Conservation (phyloP, 1,140 invertebrate species). For the Coenobita brevimanus region DNA sequence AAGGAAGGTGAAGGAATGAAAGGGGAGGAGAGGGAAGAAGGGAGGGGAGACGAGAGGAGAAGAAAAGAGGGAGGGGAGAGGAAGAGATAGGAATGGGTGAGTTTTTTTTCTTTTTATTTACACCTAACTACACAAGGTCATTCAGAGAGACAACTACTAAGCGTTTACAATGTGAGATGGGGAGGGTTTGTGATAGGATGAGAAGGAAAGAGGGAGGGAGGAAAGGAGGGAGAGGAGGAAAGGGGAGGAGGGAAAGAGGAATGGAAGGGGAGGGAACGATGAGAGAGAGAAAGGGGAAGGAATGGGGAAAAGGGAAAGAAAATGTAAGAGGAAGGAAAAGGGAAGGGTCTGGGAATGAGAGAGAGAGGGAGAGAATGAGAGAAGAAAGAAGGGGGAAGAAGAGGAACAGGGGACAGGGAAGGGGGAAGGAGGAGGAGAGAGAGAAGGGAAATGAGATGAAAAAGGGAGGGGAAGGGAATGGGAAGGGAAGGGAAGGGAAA, state of each 20-base stretch:
- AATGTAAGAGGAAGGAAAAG: not conserved
- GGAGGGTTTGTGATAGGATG: not conserved
- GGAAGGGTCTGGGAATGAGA: not conserved
- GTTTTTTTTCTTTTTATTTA: too few species aligned
- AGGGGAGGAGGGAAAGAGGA: not conserved
- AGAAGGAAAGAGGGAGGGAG: conserved; percentile 1
- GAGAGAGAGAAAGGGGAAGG: not conserved
- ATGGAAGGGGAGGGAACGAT: not conserved
- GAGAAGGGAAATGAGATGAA: too few species aligned
- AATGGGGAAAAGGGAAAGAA: not conserved
- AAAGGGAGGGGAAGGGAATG: too few species aligned
- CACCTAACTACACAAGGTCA: too few species aligned
- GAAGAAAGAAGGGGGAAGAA: not conserved
- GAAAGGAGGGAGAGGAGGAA: not conserved
- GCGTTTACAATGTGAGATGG: too few species aligned
- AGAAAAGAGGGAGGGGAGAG: not conserved
- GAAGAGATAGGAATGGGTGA: not conserved
- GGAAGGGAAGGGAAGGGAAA: too few species aligned
- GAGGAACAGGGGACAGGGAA: not conserved
- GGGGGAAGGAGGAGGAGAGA: not conserved
- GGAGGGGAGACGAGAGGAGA: not conserved
- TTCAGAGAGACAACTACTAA: too few species aligned
- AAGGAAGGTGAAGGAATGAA: too few species aligned
- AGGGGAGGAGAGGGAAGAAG: not conserved
- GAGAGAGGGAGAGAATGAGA: not conserved